These are phyloP conservation scores for Melanotaenia boesemani DNA, from an alignment of 2,797 vertebrate species.

Conservation along the genomic window DNA sequence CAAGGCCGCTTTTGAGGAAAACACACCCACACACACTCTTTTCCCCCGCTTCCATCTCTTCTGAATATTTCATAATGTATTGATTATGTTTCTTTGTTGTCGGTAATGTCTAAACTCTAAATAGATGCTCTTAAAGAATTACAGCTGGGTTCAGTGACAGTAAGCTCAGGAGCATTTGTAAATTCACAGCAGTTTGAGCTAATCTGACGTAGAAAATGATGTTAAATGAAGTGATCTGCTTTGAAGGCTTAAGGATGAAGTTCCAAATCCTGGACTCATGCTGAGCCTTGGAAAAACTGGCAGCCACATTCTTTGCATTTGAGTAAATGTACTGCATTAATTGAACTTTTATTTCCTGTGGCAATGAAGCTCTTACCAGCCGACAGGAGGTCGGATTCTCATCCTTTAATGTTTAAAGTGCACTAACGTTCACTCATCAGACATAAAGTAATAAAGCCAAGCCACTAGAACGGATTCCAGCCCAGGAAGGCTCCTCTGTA, in stretches of 20 bases:
- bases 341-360: constrained; percentile 6
- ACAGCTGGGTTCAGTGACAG: background rate
- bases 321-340: constrained; percentile 31
- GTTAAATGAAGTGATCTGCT: constrained; percentile 3
- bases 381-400: constrained; percentile 27
- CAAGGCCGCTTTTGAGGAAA: constrained; percentile 39
- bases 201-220: background rate
- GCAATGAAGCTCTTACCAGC: constrained; percentile 21
- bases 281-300: constrained; percentile 8
- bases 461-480: constrained; percentile 6
- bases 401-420: constrained; percentile 42
- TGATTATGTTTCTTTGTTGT: constrained; percentile 36
- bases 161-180: constrained; percentile 5
- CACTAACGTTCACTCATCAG: constrained; percentile 47
- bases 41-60: constrained; percentile 16
- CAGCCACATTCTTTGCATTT: background rate
- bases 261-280: constrained; percentile 8
- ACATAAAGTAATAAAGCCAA: constrained; percentile 34
- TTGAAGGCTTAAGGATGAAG: background rate
- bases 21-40: background rate
- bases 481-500: constrained; percentile 1
- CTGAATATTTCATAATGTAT: constrained; percentile 71
- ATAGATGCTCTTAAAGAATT: constrained; percentile 12
- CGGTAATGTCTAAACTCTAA: constrained; percentile 8
- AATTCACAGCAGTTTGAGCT: constrained; percentile 3